Conservation (phyloP, 1,140 invertebrate species). For the Heliconius hewitsoni region DNA sequence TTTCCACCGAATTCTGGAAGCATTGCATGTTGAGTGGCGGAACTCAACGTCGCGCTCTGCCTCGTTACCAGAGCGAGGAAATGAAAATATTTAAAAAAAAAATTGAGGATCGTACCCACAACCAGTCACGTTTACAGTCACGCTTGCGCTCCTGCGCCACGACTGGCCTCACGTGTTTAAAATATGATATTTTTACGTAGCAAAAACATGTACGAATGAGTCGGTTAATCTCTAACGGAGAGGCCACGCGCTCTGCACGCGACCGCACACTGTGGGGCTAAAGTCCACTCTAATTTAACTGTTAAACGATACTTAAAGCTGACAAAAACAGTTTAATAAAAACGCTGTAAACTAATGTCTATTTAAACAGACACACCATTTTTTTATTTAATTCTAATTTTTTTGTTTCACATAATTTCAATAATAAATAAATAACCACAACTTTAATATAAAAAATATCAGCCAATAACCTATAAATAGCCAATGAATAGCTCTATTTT, state of each 20-base stretch:
- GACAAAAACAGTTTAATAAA: constrained; percentile 3
- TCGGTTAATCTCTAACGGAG: background rate
- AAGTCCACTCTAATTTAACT: constrained; percentile 1
- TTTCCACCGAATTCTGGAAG: too few relatives aligned
- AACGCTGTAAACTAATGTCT: background rate
- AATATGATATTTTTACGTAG: too few relatives aligned
- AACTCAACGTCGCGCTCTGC: too few relatives aligned
- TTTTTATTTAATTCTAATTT: background rate
- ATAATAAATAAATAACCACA: background rate
- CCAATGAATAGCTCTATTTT: too few relatives aligned
- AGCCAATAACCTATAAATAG: background rate
- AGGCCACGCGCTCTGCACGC: background rate
- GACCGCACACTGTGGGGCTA: background rate
- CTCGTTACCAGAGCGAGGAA: too few relatives aligned
- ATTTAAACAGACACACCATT: background rate
- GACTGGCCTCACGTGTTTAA: too few relatives aligned
- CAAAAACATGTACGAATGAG: background rate
- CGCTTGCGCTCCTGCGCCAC: too few relatives aligned
- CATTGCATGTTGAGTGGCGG: too few relatives aligned
- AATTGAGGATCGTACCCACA: too few relatives aligned
- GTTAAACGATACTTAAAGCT: background rate
- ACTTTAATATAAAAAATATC: background rate
- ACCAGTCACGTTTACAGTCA: too few relatives aligned
- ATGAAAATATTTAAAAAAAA: too few relatives aligned
- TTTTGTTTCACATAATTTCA: background rate